Evolutionary conservation across 2,888 invertebrate species (phyloP), one percentile per base, ranked within the genome.

Genomic region (Polymixis lichenea): DNA sequence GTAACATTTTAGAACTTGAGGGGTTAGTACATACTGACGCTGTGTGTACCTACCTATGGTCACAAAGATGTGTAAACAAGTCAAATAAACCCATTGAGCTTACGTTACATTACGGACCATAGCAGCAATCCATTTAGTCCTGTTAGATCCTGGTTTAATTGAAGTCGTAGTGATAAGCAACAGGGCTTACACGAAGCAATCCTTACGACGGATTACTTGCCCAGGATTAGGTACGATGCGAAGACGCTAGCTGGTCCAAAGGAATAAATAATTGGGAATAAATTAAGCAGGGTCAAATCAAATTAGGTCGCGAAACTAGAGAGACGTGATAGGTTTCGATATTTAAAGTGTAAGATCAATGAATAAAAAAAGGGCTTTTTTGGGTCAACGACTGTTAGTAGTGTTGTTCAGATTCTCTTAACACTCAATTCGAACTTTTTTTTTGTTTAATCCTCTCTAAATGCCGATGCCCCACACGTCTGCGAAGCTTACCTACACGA

Each of bases 91-190:
- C 68, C 69, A 66, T 61, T 32, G 49, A 55, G 43, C 61, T 67
- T 62, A 58, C 64, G 51, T 55, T 38, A 58, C 61, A 55, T 55
- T 43, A 58, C 61, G 53, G 65, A 28, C 71, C 55, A 68, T 78
- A 62, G 71, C 79, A 78, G 74, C 79, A 85, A 85, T 87, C 83
- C 74, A 73, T 73, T 83, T 82, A 86, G 84, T 87, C 83, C 78
- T 77, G 76, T 82, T 81, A 84, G 84, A 89, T 90, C 89, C 88
- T 74, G 82, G 84, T 87, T 89, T 90, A 90, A 90, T 90, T 90
- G 84, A 89, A 89, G 78, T 80, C 78, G 77, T 83, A 77, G 84
- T 87, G 90, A 90, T 89, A 89, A 87, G 88, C 86, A 87, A 87
- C 86, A 75, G 56, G 78, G 86, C 84, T 89, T 88, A 87, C 83